Base-by-base conservation (phyloP, 1,140 invertebrate genomes). In the Papilio aristodemus region DNA sequence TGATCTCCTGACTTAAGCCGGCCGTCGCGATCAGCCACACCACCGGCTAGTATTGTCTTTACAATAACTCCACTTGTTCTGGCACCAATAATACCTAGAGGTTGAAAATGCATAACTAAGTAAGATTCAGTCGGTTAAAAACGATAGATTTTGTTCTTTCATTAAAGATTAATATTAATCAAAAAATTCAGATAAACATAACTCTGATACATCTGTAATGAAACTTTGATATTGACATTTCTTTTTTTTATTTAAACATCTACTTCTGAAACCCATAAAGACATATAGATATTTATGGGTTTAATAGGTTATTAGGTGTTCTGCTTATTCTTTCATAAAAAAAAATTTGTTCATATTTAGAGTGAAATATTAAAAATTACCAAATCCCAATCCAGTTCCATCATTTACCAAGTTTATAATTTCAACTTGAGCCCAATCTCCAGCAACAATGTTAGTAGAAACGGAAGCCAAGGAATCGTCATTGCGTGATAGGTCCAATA, bases 401-500 rank as follows among this genome's bases (percentile, higher is more conserved):
- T 99, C 97, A 91, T 99, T 99, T 25, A 98, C 95, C 66, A 99
- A 92, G 84, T 98, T 97, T 76, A 99, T 98, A 69, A 97, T 96
- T 93, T 99, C 98, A 77, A 99, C 96, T 92, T 99, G 97, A 25
- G 97, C 97, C 96, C 97, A 99, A 92, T 99, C 97, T 75, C 97
- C 97, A 80, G 95, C 95, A 82, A 97, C 95, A 90, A 95, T 93
- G 89, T 97, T 91, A 27, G 84, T 83, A 32, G 86, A 87, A 7
- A 71, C 95, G 73, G 95, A 94, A 75, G 94, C 93, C 79, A 96
- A 94, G 17, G 95, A 95, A 69, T 94, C 93, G 89, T 96, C 95
- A 87, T 94, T 95, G 75, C 95, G 92, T 67, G 94, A 75, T 67
- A 88, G 72, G 19, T 91, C 89, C 19, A 89, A 63, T 13, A 91